Conservation (phyloP, 1,140 invertebrate genomes). For the Bombus consobrinus region DNA sequence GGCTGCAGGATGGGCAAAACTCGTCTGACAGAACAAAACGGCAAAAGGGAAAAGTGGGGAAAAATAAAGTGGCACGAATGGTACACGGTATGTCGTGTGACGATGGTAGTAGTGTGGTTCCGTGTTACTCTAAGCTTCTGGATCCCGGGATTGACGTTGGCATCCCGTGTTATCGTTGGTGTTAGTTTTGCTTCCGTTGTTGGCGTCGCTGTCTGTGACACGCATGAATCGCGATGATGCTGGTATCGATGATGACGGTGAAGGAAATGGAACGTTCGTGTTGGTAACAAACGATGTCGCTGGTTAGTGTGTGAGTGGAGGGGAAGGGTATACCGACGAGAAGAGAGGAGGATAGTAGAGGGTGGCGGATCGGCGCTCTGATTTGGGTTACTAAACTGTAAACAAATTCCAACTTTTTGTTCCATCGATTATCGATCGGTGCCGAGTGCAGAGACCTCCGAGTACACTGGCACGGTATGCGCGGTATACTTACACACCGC, state of each 20-base stretch:
- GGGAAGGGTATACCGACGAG: neutral
- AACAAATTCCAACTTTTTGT: conserved; percentile 80
- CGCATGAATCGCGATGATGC: conserved; percentile 29
- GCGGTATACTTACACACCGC: conserved; percentile 44
- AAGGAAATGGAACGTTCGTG: conserved; percentile 51
- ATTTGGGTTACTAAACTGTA: conserved; percentile 82
- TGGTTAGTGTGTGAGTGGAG: conserved; percentile 5
- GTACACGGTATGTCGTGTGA: conserved; percentile 1
- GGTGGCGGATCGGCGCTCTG: conserved; percentile 63
- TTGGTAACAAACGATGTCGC: conserved; percentile 50
- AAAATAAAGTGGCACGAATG: conserved; percentile 67
- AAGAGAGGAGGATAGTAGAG: conserved; percentile 34
- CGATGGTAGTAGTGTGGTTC: conserved; percentile 41
- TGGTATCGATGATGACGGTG: conserved; percentile 39
- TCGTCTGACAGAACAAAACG: conserved; percentile 68
- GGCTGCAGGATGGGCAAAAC: conserved; percentile 67
- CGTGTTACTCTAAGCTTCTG: neutral
- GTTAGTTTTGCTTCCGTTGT: conserved; percentile 36
- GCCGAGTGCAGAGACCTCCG: conserved; percentile 73
- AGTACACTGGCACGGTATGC: conserved; percentile 53
- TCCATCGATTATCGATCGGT: conserved; percentile 79
- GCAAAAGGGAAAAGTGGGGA: conserved; percentile 59
- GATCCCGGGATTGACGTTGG: conserved; percentile 45
- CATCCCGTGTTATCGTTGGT: conserved; percentile 45
- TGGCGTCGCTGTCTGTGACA: conserved; percentile 36